phyloP scores from a whole-genome alignment of 1,140 invertebrate genomes.

The Atta cephalotes region DNA sequence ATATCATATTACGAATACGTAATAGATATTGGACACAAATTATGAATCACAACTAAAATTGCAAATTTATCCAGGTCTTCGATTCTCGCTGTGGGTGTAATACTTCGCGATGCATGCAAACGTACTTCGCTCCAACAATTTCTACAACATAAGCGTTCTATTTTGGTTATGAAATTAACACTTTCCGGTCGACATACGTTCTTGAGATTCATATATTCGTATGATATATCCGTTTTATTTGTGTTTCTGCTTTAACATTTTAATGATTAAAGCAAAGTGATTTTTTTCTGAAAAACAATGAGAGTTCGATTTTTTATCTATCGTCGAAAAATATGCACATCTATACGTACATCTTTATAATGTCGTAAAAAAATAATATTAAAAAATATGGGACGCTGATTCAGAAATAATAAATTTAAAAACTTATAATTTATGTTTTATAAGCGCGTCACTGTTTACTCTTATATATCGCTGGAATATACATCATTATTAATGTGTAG shows the following conservation, averaged over 20 bases:
- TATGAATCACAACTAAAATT: slow-evolving; percentile 26
- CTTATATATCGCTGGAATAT: neutral
- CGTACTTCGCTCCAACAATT: slow-evolving; percentile 11
- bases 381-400: neutral
- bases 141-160: slow-evolving; percentile 22
- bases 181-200: slow-evolving; percentile 3
- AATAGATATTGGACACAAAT: slow-evolving; percentile 21
- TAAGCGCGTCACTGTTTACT: neutral
- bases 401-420: neutral
- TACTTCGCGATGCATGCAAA: slow-evolving; percentile 21
- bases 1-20: too few relatives aligned
- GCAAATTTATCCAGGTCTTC: slow-evolving; percentile 19
- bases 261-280: neutral
- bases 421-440: neutral
- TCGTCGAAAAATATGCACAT: neutral
- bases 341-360: neutral
- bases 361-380: neutral
- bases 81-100: slow-evolving; percentile 20
- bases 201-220: neutral
- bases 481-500: slow-evolving; percentile 22
- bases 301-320: neutral
- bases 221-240: neutral
- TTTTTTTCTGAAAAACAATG: neutral
- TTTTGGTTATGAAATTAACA: slow-evolving; percentile 29
- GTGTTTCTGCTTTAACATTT: neutral